Percentiles rank a stretch among this genome's conserved stretches.
Conservation (phyloP, 2,113 vertebrate species). For the Microtus montanus region DNA sequence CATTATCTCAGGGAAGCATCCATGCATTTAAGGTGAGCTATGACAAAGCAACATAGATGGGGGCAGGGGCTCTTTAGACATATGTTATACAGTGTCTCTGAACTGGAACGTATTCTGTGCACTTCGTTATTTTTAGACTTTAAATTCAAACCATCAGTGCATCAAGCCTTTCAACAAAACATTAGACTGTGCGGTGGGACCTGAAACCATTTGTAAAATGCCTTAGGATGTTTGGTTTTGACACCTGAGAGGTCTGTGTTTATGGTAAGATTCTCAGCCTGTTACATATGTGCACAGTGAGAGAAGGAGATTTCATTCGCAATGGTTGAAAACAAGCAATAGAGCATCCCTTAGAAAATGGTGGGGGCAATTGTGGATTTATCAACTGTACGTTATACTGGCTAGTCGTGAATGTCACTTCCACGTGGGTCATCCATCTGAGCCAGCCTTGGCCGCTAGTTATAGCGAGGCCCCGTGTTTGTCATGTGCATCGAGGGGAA, state of each 20-base stretch:
- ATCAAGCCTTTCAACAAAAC: conserved; percentile 53
- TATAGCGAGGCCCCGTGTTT: neutral
- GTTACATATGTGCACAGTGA: neutral
- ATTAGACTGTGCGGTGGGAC: conserved; percentile 4
- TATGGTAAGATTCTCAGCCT: conserved; percentile 15
- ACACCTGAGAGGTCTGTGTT: conserved; percentile 10
- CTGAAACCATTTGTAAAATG: conserved; percentile 13
- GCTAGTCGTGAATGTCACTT: neutral
- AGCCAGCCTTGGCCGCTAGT: neutral
- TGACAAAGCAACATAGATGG: conserved; percentile 29
- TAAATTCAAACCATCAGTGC: conserved; percentile 41
- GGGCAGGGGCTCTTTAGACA: neutral
- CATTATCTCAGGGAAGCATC: neutral
- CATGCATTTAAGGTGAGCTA: neutral
- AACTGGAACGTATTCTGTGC: neutral
- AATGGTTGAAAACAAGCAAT: neutral
- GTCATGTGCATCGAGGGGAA: conserved; percentile 45
- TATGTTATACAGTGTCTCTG: neutral
- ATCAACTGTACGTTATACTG: neutral
- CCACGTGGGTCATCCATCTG: neutral
- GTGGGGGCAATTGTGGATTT: neutral
- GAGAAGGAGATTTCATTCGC: neutral
- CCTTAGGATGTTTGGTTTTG: conserved; percentile 34
- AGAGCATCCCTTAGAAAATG: neutral
- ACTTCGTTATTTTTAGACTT: conserved; percentile 47